Evolutionary conservation across 2,888 invertebrate genomes (phyloP).

Genomic region (Catotricha subobsoleta): DNA sequence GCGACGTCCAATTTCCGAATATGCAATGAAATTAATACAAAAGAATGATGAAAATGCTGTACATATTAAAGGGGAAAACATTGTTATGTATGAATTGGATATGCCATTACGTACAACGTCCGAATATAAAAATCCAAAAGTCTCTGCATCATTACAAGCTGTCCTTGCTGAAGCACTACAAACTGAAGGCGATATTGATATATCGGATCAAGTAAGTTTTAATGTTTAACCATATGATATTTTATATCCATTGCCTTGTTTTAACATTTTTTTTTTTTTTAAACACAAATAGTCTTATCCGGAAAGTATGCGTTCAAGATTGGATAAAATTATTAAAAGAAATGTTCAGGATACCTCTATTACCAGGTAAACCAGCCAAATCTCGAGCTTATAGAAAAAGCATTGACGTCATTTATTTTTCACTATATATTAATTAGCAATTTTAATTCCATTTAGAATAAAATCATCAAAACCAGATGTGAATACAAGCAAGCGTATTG

Average conservation of each 20-base stretch:
- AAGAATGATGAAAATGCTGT: slow-evolving; percentile 19
- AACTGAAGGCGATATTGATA: slow-evolving; percentile 29
- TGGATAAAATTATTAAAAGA: slow-evolving; percentile 28
- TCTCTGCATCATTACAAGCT: slow-evolving; percentile 28
- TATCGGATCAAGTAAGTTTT: slow-evolving; percentile 18
- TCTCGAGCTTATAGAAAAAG: neutral
- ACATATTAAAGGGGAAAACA: slow-evolving; percentile 25
- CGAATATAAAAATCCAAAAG: slow-evolving; percentile 28
- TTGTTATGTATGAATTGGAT: slow-evolving; percentile 27
- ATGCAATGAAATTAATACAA: slow-evolving; percentile 32
- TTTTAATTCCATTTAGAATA: slow-evolving; percentile 9
- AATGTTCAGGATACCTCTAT: slow-evolving; percentile 17
- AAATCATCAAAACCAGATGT: slow-evolving; percentile 20
- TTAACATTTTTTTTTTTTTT: slow-evolving; percentile 1
- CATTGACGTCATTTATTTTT: neutral
- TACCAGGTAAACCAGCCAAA: neutral
- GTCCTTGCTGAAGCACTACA: slow-evolving; percentile 30
- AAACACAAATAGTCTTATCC: neutral
- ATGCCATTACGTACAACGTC: slow-evolving; percentile 31
- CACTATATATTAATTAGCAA: neutral
- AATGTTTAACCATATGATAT: neutral
- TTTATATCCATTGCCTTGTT: neutral
- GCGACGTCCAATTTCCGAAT: slow-evolving; percentile 43
- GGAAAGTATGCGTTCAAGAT: slow-evolving; percentile 14
- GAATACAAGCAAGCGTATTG: slow-evolving; percentile 19